These are phyloP conservation scores for Erebia ligea DNA, from an alignment of 2,888 invertebrate genomes.

Conservation along the genomic window DNA sequence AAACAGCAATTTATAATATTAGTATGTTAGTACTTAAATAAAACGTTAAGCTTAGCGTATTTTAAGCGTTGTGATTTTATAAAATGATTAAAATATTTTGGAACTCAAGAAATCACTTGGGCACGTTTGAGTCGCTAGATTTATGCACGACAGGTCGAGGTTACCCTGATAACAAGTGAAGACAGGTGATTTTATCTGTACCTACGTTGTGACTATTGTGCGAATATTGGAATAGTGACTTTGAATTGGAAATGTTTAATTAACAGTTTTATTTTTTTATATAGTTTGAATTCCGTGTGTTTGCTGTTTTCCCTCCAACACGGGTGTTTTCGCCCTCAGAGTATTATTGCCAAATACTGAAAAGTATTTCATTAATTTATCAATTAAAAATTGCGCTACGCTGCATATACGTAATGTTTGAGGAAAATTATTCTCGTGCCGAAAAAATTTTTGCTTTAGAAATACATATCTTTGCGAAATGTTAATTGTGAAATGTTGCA, in stretches of 20 bases:
- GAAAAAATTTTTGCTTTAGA: neutral
- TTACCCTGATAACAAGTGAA: constrained; percentile 31
- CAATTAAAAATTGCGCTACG: neutral
- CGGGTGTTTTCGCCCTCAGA: no score
- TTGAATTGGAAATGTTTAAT: neutral
- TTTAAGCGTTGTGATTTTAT: constrained; percentile 47
- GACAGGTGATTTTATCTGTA: constrained; percentile 25
- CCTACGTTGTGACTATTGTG: neutral
- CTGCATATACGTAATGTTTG: neutral
- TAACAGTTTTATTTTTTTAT: no score
- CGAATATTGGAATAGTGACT: constrained; percentile 12
- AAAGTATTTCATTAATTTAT: no score
- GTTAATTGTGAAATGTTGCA: no score
- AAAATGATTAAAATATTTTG: constrained; percentile 61
- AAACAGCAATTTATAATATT: no score
- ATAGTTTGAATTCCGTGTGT: no score
- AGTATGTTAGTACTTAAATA: no score
- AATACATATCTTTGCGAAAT: no score
- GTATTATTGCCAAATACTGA: no score
- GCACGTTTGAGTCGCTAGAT: constrained; percentile 58
- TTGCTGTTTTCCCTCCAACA: no score
- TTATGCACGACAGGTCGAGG: constrained; percentile 43
- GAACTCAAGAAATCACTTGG: constrained; percentile 57
- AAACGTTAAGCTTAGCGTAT: no score
- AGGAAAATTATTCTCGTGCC: neutral